phyloP scores from a whole-genome alignment of 2,888 invertebrate species.

The Cerastis leucographa region DNA sequence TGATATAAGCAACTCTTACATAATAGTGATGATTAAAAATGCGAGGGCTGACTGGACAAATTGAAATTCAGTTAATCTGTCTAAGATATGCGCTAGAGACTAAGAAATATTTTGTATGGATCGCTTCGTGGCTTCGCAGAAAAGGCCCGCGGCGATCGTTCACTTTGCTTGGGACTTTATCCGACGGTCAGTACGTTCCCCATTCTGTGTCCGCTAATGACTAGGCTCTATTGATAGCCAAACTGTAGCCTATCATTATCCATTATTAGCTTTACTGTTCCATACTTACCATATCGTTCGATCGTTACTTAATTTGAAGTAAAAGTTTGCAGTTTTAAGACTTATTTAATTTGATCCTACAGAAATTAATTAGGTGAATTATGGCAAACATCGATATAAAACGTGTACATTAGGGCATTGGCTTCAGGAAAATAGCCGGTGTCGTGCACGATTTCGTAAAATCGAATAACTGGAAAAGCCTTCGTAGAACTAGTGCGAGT shows the following conservation, averaged over 20 bases:
- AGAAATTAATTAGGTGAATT: background rate
- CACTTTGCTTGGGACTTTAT: constrained; percentile 46
- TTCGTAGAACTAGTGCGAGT: constrained; percentile 47
- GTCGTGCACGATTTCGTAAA: constrained; percentile 65
- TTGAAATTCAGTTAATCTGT: background rate
- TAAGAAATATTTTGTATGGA: constrained; percentile 34
- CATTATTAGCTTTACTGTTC: constrained; percentile 55
- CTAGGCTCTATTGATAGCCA: constrained; percentile 62
- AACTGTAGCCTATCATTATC: constrained; percentile 55
- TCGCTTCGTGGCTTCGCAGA: constrained; percentile 15
- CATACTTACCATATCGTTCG: constrained; percentile 25
- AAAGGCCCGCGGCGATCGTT: constrained; percentile 45
- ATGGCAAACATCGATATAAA: constrained; percentile 12
- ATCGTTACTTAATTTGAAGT: constrained; percentile 24
- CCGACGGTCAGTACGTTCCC: constrained; percentile 46
- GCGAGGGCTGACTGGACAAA: background rate
- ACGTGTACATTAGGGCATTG: constrained; percentile 54
- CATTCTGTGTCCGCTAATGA: constrained; percentile 62
- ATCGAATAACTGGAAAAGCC: constrained; percentile 58
- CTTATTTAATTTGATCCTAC: constrained; percentile 9
- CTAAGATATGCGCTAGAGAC: constrained; percentile 15
- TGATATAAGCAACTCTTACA: background rate
- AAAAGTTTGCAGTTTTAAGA: constrained; percentile 6
- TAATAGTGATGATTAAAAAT: background rate
- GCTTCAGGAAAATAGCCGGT: constrained; percentile 51